A percentile compares a stretch with the other conserved stretches of the same genome.
Conservation (phyloP, 2,888 invertebrate genomes). For the Drosophila mettleri region DNA sequence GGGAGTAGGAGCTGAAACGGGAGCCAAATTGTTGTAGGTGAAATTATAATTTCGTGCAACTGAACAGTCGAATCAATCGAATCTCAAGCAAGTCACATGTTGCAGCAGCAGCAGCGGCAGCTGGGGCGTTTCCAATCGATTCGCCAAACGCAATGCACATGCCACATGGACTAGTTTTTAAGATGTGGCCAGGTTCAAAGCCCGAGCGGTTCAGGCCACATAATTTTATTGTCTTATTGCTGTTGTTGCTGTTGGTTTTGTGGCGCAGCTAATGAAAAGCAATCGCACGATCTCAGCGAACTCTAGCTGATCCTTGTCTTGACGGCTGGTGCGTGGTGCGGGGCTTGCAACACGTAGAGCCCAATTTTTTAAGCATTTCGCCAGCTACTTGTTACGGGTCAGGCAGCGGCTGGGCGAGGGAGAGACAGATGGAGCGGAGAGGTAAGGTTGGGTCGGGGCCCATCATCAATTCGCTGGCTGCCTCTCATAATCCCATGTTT, state of each 20-base stretch:
- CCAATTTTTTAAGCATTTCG: constrained; percentile 74
- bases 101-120: constrained; percentile 22
- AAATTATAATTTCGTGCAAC: constrained; percentile 75
- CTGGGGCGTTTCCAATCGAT: constrained; percentile 74
- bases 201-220: constrained; percentile 55
- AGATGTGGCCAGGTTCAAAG: constrained; percentile 41
- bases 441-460: constrained; percentile 27
- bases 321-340: constrained; percentile 56
- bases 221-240: constrained; percentile 25
- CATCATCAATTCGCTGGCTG: constrained; percentile 56
- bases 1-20: constrained; percentile 51
- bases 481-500: constrained; percentile 79
- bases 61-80: constrained; percentile 15
- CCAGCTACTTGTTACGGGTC: constrained; percentile 77
- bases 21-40: constrained; percentile 80
- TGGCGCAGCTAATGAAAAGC: constrained; percentile 74
- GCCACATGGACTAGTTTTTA: constrained; percentile 60
- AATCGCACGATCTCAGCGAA: constrained; percentile 71
- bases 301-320: constrained; percentile 30
- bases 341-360: constrained; percentile 73
- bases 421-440: no score
- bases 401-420: constrained; percentile 37
- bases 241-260: constrained; percentile 53
- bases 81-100: constrained; percentile 56
- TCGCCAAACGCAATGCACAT: constrained; percentile 75